Evolutionary conservation across 2,888 invertebrate species (phyloP).

Genomic region (Xiphydria camelus): DNA sequence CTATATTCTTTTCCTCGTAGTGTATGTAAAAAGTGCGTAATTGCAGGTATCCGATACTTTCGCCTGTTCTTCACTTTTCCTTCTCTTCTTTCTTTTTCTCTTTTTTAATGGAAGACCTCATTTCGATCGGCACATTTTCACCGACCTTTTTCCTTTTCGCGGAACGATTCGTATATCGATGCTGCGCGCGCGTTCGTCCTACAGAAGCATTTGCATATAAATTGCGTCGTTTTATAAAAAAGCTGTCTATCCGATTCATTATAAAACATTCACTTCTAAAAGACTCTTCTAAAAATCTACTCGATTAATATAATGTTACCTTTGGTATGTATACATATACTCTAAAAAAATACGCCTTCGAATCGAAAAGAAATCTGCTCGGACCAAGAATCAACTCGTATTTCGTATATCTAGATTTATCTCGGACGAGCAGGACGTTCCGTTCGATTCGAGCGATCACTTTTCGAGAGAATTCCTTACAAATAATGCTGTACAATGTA

Average conservation of each 20-base stretch:
- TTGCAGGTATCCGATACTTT: conserved; percentile 26
- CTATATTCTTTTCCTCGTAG: conserved; percentile 1
- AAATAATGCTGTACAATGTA: conserved; percentile 50
- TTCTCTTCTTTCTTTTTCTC: neutral
- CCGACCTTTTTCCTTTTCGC: conserved; percentile 26
- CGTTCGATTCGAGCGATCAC: no score
- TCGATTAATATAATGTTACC: conserved; percentile 2
- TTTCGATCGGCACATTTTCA: conserved; percentile 33
- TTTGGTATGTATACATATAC: neutral
- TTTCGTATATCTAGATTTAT: no score
- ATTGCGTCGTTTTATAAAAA: conserved; percentile 16
- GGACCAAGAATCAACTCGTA: no score
- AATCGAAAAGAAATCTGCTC: no score
- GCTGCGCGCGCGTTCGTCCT: conserved; percentile 18
- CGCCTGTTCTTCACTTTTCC: conserved; percentile 11
- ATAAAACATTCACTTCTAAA: conserved; percentile 27
- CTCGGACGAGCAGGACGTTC: no score
- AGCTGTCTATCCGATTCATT: conserved; percentile 4
- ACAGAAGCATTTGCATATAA: conserved; percentile 20
- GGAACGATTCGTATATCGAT: no score
- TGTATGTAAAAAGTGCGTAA: neutral
- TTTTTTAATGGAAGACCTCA: conserved; percentile 44
- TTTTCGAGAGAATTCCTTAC: no score
- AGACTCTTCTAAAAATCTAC: conserved; percentile 33
- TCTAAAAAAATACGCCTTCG: no score